Base-by-base conservation (phyloP, 2,113 vertebrate genomes). In the Stegostoma tigrinum region DNA sequence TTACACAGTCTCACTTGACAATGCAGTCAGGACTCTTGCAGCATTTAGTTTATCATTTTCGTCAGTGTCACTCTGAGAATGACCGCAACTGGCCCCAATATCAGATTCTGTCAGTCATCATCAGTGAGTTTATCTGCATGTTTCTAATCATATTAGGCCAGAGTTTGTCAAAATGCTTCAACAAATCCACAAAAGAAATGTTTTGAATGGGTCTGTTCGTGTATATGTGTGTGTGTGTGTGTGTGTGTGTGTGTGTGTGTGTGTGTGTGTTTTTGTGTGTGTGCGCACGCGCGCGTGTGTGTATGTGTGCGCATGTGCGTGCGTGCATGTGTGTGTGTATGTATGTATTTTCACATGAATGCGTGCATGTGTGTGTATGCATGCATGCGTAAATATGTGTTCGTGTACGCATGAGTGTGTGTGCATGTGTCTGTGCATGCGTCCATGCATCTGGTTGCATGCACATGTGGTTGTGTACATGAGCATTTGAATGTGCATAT, bases 111-210 rank as follows among this genome's bases (percentile, higher is more conserved):
- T 98, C 99, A 98, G 97, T 99, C 98, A 98, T 97, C 96, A 66
- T 97, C 97, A 98, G 98, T 97, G 98, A 98, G 98, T 98, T 98
- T 98, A 98, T 98, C 98, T 98, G 98, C 98, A 98, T 96, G 96
- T 96, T 97, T 95, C 96, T 98, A 98, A 98, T 97, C 96, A 2
- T 97, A 97, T 96, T 97, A 96, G 98, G 98, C 98, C 97, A 2
- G 98, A 96, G 98, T 97, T 97, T 97, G 97, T 97, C 97, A 98
- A 97, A 98, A 98, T 97, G 98, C 98, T 98, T 98, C 98, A 98
- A 19, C n/a, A 83, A 83, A 42, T 83, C 42, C 80, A 21, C 14
- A 38, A 42, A 80, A 14, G n/a, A 83, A 83, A 45, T 83, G 80
- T 0, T 45, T 0, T 23, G 1, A 21, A 21, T 87, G 21, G 23